Base-by-base conservation (phyloP, 2,888 invertebrate genomes). In the Sphinx pinastri region DNA sequence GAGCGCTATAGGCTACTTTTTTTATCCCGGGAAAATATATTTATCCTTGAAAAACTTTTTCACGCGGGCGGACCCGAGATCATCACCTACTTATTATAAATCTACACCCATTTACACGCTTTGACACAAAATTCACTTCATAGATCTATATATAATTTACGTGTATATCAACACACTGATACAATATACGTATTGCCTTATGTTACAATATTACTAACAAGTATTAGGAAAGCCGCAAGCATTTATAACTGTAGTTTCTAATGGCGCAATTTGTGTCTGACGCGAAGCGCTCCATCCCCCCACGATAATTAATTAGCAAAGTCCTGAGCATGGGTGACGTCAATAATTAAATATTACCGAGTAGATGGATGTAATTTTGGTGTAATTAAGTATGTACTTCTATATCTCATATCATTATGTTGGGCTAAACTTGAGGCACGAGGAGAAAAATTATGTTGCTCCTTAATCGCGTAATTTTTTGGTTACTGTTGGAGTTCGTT, bases 181-280 rank as follows among this genome's bases (percentile, higher is more conserved):
- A 25, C 25, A 25, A 25, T 25, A 25, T 25, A 16, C 54, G 5
- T 16, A 55, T 2, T 38, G 54, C 54, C 16, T 55, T 16, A 55
- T 14, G 13, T n/a, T 52, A n/a, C 54, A 55, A 8, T 16, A 55
- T 16, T 7, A 55, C 7, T 10, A 55, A 55, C 54, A 55, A 55
- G 54, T 59, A 59, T 45, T 3, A 47, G 60, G 3, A 45, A 45
- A 60, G 11, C 60, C 60, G 5, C 60, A 60, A n/a, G 45, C 60
- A 60, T 45, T 45, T 60, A 45, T n/a, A 47, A 60, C 60, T 45
- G 55, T 47, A 60, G 60, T 60, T 60, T 60, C 45, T n/a, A 60
- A 47, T 47, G 60, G 45, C 45, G 60, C 60, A 60, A 60, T 45
- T 60, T 60, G 60, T 60, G 38, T 60, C 45, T 60, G 60, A 60